A percentile compares a stretch with the other conserved stretches of the same genome.
These are phyloP conservation scores for Brachionus asplanchnoidis DNA, from an alignment of 1,140 invertebrate genomes.

Conservation along the genomic window DNA sequence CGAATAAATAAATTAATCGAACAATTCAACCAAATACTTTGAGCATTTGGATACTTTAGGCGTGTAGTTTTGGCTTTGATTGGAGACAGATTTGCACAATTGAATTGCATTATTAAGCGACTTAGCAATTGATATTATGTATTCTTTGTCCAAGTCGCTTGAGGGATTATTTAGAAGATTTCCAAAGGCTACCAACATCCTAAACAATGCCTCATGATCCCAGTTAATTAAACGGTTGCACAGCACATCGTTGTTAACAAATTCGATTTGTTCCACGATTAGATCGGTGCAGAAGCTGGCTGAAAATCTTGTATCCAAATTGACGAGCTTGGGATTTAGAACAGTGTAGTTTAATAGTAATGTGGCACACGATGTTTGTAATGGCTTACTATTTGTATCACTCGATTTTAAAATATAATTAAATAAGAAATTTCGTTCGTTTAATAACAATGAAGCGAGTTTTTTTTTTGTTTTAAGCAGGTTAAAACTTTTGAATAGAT, in stretches of 20 bases:
- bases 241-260: neutral
- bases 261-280: neutral
- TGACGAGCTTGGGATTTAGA: neutral
- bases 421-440: neutral
- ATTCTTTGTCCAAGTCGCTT: neutral
- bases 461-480: neutral
- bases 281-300: neutral
- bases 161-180: neutral
- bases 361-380: neutral
- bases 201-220: constrained; percentile 5
- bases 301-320: neutral
- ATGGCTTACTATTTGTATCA: neutral
- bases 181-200: neutral
- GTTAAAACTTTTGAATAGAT: neutral
- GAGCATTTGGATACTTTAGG: neutral
- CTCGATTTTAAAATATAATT: neutral
- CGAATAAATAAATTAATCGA: neutral
- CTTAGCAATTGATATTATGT: neutral
- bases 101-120: neutral
- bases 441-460: neutral
- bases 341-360: neutral
- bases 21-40: neutral
- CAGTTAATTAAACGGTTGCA: neutral
- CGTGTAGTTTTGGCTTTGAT: neutral
- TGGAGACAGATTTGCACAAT: neutral